Conservation (phyloP, 2,113 vertebrate species). For the Psittacus erithacus region DNA sequence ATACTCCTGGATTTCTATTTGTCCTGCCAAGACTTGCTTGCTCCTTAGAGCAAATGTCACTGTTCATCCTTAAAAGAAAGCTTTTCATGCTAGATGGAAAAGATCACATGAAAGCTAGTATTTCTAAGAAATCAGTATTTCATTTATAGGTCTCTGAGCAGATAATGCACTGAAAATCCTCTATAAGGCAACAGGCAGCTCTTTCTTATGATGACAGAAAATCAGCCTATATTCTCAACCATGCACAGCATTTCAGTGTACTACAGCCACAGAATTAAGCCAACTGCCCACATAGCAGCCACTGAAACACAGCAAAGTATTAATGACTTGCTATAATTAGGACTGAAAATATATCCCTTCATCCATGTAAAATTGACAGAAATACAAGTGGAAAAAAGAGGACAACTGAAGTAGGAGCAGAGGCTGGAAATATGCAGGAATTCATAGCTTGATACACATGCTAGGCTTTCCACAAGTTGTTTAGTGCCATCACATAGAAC, state of each 20-base stretch:
- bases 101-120: not conserved
- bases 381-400: not conserved
- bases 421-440: not conserved
- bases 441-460: not conserved
- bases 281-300: not conserved
- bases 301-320: not conserved
- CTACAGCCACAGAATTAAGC: not conserved
- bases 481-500: not conserved
- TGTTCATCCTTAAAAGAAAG: not conserved
- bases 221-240: not conserved
- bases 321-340: not conserved
- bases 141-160: not conserved
- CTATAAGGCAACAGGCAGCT: not conserved
- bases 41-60: not conserved
- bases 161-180: not conserved
- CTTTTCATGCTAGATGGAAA: not conserved
- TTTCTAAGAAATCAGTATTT: not conserved
- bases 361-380: not conserved
- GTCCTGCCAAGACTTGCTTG: not conserved
- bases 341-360: not conserved
- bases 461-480: not conserved
- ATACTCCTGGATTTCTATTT: not conserved
- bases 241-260: not conserved
- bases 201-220: not conserved
- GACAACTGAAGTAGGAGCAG: not conserved